Evolutionary conservation across 2,113 vertebrate genomes (phyloP), one percentile per base, ranked within the genome.

Genomic region (Puffinus mauretanicus): DNA sequence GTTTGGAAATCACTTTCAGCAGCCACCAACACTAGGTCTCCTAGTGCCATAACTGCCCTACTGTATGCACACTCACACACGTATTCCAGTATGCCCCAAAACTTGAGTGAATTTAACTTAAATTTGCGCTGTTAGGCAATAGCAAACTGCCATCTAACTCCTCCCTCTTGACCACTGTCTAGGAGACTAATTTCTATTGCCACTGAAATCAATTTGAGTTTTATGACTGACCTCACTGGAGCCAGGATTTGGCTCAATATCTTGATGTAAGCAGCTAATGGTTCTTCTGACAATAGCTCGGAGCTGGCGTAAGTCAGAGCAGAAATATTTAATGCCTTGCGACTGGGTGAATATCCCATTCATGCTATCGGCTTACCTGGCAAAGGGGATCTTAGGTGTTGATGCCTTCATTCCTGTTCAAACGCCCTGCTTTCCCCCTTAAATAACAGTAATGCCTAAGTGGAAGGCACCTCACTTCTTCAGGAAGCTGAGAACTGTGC

Each of bases 161-260:
- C 72, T 71, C 25, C 20, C 20, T 21, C 57, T 44, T 84, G 61
- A 69, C 65, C 60, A 46, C 81, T 65, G 46, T 80, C 82, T 82
- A 46, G 55, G 13, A 94, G 82, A 75, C 26, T 78, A 47, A 88
- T 79, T 96, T 84, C 65, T 92, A 1, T 81, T 91, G 80, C 72
- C 5, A 3, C 65, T 76, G 57, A 88, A 93, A 91, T 92, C n/a
- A 81, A 18, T 86, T 66, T 88, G 67, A 75, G 52, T 84, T 90
- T 93, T 92, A 92, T 60, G 86, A 89, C 40, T 89, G 65, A 67
- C 65, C 73, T 96, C 89, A 79, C 64, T 52, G 72, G 80, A 92
- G 86, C 72, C 83, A 86, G 83, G 88, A 80, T 76, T 93, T 96
- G 84, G 75, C 66, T 91, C 88, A 85, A 60, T 88, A 54, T 88